A percentile compares a stretch with the other conserved stretches of the same genome.
phyloP scores from a whole-genome alignment of 2,797 vertebrate genomes.

The Cuculus canorus region DNA sequence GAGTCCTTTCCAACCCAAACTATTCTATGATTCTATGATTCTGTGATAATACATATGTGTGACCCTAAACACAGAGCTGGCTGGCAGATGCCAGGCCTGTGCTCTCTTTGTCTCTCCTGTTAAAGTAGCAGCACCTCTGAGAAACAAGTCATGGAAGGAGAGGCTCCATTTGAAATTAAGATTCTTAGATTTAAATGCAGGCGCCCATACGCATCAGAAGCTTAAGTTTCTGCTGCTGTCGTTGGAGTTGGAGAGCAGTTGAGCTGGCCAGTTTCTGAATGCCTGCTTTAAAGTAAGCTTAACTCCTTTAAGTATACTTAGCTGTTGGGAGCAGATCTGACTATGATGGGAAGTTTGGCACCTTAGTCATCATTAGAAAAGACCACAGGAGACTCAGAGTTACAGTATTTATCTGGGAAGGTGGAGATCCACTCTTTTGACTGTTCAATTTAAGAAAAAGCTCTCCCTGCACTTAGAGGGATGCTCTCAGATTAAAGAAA shows the following conservation, averaged over 20 bases:
- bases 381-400: not conserved
- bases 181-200: not conserved
- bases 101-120: not conserved
- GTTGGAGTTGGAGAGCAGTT: not conserved
- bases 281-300: not conserved
- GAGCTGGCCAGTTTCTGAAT: not conserved
- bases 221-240: not conserved
- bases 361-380: not conserved
- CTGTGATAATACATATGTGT: not conserved
- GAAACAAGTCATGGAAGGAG: not conserved
- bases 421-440: not conserved
- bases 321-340: not conserved
- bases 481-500: not conserved
- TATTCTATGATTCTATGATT: no score
- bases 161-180: not conserved
- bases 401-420: not conserved
- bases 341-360: not conserved
- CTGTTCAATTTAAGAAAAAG: not conserved
- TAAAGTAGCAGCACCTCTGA: not conserved
- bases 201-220: not conserved
- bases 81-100: accelerated
- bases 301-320: not conserved
- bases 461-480: not conserved
- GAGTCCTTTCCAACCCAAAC: no score
- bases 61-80: not conserved